Evolutionary conservation across 2,113 vertebrate species (phyloP), one percentile per base, ranked within the genome.

Genomic region (Lampris incognitus): DNA sequence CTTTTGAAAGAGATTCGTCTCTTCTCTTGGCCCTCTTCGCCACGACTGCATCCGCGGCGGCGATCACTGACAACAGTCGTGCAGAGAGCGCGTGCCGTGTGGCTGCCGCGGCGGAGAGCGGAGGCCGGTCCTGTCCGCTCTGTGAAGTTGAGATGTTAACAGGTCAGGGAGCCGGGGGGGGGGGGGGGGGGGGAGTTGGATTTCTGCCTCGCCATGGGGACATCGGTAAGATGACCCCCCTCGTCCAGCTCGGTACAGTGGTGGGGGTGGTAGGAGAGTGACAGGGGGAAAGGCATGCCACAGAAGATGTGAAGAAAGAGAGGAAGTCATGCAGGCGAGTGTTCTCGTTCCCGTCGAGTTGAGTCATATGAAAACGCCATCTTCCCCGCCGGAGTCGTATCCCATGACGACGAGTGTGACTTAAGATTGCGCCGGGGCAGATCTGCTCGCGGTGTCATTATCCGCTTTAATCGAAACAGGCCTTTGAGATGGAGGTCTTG

Each of bases 201-300:
- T 91, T 90, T 91, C 77, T 86, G 87, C 82, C 85, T 89, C 50
- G 75, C 86, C 89, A 69, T 60, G 68, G 88, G 88, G 79, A 83
- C 87, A 78, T 85, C 79, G 85, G 91, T 93, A 93, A 94, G 87
- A 90, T 82, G 90, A 94, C 84, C 84, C 67, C 58, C 71, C 85
- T 88, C 85, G 89, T 93, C 90, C 82, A 85, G 89, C 85, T 92
- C 89, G 88, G 72, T 52, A 74, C 73, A 9, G 84, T 78, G 81
- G 83, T 40, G 79, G 83, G 81, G 74, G 74, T 75, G 85, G 79
- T 63, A 63, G 80, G 77, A 88, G 83, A 87, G 85, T 70, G 78
- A 75, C 56, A 74, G 81, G 80, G 24, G 80, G 82, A 82, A 77
- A 80, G 72, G 79, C 89, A 80, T 82, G 88, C 89, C 85, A 86